Conservation (phyloP, 2,113 vertebrate species). For the Bos javanicus region DNA sequence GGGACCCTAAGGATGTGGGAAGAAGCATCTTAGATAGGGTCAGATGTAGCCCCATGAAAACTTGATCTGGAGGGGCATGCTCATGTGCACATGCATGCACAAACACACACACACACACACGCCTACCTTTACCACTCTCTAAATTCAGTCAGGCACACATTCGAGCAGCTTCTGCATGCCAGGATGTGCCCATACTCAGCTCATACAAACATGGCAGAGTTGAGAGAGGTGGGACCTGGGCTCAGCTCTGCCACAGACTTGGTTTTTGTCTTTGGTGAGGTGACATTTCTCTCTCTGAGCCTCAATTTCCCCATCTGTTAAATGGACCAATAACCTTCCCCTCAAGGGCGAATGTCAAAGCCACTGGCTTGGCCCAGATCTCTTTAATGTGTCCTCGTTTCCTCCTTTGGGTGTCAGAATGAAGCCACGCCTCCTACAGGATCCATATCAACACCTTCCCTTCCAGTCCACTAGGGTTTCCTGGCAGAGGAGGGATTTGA, state of each 20-base stretch:
- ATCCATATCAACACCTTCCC: not conserved
- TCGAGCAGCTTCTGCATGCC: not conserved
- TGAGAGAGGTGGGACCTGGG: not conserved
- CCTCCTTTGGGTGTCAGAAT: not conserved
- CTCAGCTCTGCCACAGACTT: not conserved
- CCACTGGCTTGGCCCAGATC: not conserved
- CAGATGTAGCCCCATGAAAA: not conserved
- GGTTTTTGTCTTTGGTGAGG: not conserved
- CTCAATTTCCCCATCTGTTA: not conserved
- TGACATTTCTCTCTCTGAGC: not conserved
- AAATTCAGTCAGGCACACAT: no score
- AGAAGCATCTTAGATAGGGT: not conserved
- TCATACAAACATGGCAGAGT: not conserved
- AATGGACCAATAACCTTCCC: not conserved
- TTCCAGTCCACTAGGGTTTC: not conserved
- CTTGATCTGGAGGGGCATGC: not conserved
- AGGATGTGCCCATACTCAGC: not conserved
- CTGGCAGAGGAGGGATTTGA: not conserved
- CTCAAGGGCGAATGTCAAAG: not conserved
- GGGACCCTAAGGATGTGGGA: not conserved
- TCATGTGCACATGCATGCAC: fast-evolving
- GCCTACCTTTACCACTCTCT: not conserved
- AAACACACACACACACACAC: fast-evolving
- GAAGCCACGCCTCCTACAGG: not conserved
- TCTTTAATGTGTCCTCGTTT: not conserved